Conservation (phyloP, 2,113 vertebrate species). For the Rhinoptilus africanus region DNA sequence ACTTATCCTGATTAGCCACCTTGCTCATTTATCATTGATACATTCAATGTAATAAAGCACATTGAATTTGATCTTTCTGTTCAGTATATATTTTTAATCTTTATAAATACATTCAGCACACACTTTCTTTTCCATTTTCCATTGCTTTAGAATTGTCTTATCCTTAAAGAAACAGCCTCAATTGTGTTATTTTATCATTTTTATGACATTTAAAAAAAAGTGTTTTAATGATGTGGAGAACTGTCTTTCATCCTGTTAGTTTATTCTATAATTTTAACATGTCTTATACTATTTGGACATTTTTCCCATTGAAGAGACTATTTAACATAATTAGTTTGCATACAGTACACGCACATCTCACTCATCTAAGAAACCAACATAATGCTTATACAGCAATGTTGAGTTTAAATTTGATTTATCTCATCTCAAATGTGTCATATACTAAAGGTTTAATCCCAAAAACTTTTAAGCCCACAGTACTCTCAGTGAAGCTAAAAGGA, state of each 20-base stretch:
- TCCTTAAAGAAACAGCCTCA: not conserved
- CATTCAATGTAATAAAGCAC: not conserved
- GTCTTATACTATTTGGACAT: not conserved
- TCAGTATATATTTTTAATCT: not conserved
- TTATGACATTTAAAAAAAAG: constrained; percentile 35
- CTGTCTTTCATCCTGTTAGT: not conserved
- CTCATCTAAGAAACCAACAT: not conserved
- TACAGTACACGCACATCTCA: not conserved
- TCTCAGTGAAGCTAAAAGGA: not conserved
- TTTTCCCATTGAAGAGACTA: not conserved
- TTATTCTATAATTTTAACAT: constrained; percentile 32
- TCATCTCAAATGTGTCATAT: not conserved
- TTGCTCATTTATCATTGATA: not conserved
- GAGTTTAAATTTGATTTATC: not conserved
- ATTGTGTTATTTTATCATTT: not conserved
- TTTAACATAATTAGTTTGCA: constrained; percentile 1
- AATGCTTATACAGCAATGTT: not conserved
- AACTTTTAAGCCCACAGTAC: not conserved
- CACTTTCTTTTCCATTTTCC: not conserved
- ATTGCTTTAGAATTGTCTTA: not conserved
- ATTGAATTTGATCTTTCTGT: not conserved
- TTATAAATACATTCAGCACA: not conserved
- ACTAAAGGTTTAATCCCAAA: not conserved
- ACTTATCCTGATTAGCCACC: not conserved
- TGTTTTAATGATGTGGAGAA: constrained; percentile 41